Evolutionary conservation across 1,140 invertebrate species (phyloP), one percentile per base, ranked within the genome.

Genomic region (Grapholita molesta): DNA sequence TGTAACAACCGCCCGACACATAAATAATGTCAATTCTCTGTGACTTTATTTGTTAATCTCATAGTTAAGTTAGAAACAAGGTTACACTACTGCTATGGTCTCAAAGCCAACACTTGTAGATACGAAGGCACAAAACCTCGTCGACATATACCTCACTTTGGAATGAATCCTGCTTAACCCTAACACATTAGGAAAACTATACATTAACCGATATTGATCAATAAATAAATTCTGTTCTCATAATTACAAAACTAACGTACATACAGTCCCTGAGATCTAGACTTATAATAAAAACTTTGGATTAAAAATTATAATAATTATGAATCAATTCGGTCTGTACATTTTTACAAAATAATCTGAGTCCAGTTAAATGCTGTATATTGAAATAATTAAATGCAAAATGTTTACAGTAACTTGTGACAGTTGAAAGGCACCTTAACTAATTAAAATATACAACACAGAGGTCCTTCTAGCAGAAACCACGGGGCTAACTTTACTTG

Each of bases 211-310:
- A 78, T 77, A 79, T 73, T 77, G 71, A 73, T 87, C 80, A 89
- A 90, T 88, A 90, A 90, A 89, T 90, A 90, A 90, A 89, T 86
- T 88, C 85, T 86, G 82, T 75, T 82, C 79, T 84, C 76, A 77
- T 74, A 79, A 85, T 84, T 86, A 85, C 75, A 88, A 75, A 88
- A 88, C 84, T 88, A 87, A 86, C 68, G 69, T 64, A 77, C 72
- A 68, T 48, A 76, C 70, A 73, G 81, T 82, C 70, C 85, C 80
- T 91, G 89, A 91, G 89, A 91, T 91, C 89, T 91, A 88, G 85
- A 76, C 89, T 91, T 91, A 91, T 77, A 86, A 83, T 86, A 88
- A 85, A 30, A 90, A 90, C 89, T 91, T 91, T 91, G 89, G 89
- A 91, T 89, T 88, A 86, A 52, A 78, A 87, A 87, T 86, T 88